phyloP scores from a whole-genome alignment of 2,888 invertebrate species.

The Penaeus monodon region DNA sequence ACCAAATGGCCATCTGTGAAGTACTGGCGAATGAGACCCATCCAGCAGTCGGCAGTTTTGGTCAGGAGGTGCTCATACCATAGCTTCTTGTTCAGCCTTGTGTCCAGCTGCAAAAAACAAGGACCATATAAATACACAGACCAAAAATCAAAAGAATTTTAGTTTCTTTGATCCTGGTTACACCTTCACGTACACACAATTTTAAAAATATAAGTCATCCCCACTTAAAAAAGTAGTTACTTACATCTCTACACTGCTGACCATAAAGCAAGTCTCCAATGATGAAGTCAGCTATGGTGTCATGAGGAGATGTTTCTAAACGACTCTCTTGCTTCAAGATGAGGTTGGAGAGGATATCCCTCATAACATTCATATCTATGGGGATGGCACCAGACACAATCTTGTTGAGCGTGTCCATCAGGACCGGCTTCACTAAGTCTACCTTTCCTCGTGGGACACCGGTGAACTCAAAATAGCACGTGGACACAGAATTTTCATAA shows the following conservation, averaged over 20 bases:
- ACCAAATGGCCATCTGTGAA: slow-evolving; percentile 77
- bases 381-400: slow-evolving; percentile 28
- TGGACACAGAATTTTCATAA: slow-evolving; percentile 42
- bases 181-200: no score
- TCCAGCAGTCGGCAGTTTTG: slow-evolving; percentile 80
- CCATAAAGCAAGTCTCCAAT: slow-evolving; percentile 90
- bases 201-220: background rate
- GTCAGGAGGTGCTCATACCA: slow-evolving; percentile 73
- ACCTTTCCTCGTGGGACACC: slow-evolving; percentile 59
- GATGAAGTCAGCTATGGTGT: slow-evolving; percentile 81
- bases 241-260: slow-evolving; percentile 79
- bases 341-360: slow-evolving; percentile 53
- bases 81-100: slow-evolving; percentile 75
- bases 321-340: slow-evolving; percentile 79
- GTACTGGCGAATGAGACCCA: slow-evolving; percentile 78
- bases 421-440: slow-evolving; percentile 50
- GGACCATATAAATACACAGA: background rate
- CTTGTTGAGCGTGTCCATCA: slow-evolving; percentile 51
- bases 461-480: slow-evolving; percentile 55
- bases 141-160: no score
- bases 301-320: slow-evolving; percentile 83
- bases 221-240: slow-evolving; percentile 67
- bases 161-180: no score
- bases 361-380: slow-evolving; percentile 53
- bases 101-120: slow-evolving; percentile 73